Evolutionary conservation across 1,140 invertebrate genomes (phyloP).

Genomic region (Meloidogyne hapla): DNA sequence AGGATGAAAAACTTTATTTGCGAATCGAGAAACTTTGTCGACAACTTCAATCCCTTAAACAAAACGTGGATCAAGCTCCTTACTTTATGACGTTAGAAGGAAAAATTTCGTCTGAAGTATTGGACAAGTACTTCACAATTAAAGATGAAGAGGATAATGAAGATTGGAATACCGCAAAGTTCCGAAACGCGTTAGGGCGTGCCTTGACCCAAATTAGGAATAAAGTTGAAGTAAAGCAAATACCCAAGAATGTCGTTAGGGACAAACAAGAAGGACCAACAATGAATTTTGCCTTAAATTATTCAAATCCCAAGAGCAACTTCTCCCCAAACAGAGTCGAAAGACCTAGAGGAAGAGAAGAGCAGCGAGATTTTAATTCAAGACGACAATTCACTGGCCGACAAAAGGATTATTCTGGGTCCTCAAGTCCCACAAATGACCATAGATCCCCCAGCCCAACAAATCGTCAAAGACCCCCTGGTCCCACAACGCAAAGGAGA

Average conservation of each 20-base stretch:
- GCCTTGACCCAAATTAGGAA: slow-evolving; percentile 1
- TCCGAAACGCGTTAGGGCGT: not conserved
- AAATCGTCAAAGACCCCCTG: no score
- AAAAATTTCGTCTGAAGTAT: not conserved
- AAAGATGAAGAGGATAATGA: slow-evolving; percentile 12
- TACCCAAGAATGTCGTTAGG: not conserved
- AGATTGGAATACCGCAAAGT: slow-evolving; percentile 9
- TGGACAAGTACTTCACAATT: not conserved
- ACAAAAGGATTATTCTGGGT: no score
- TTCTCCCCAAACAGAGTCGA: not conserved
- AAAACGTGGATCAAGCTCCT: not conserved
- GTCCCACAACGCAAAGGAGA: not conserved
- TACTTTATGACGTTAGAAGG: slow-evolving; percentile 7
- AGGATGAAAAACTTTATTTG: not conserved
- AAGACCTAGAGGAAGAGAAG: not conserved
- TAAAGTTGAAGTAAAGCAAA: not conserved
- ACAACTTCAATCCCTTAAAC: not conserved
- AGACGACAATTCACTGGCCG: no score
- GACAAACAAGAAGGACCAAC: not conserved
- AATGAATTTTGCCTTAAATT: not conserved
- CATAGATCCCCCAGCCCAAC: no score
- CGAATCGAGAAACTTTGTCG: not conserved
- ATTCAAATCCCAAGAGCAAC: no score
- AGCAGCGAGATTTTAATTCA: not conserved
- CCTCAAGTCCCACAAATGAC: no score